Base-by-base conservation (phyloP, 2,113 vertebrate species). In the Ceyx cyanopectus region DNA sequence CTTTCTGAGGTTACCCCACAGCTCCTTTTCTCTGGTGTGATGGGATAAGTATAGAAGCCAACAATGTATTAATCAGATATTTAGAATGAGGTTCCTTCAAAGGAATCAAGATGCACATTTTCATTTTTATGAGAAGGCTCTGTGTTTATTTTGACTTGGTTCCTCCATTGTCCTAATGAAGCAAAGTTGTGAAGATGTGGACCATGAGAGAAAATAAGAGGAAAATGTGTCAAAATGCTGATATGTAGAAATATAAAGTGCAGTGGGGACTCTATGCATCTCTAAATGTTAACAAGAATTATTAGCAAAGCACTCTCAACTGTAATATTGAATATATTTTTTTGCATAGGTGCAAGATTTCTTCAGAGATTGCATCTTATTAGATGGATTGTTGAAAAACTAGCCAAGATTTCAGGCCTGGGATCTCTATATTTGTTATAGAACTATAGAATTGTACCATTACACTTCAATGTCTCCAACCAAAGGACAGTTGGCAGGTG, bases 21-120 rank as follows among this genome's bases (percentile, higher is more conserved):
- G 50, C 16, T 82, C 26, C 48, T 22, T 50, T 29, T 72, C 4
- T 0, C 43, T 70, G 23, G 65, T 50, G 4, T 16, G 76, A 37
- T 83, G 3, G 43, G 41, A 34, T 80, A 72, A 88, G 27, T 73
- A 43, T 26, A 83, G 79, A 76, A 93, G n/a, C 69, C 53, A 72
- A 53, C 14, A 4, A 81, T 81, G 27, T 79, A 58, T 37, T 91
- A 65, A 82, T 85, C 67, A 72, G 21, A 43, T 80, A 66, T 34
- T 87, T 85, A 77, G 29, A 79, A 78, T 56, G 61, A 76, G 32
- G 3, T 69, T 85, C 85, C 60, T 93, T 92, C 80, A 66, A 87
- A 93, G 66, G 48, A 75, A 63, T 86, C 61, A 80, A 63, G 21
- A 62, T 69, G 5, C 23, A 11, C 12, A 4, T 6, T 53, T 34